Evolutionary conservation across 2,113 vertebrate species (phyloP), one percentile per base, ranked within the genome.

Genomic region (Ophthalmolycus amberensis): DNA sequence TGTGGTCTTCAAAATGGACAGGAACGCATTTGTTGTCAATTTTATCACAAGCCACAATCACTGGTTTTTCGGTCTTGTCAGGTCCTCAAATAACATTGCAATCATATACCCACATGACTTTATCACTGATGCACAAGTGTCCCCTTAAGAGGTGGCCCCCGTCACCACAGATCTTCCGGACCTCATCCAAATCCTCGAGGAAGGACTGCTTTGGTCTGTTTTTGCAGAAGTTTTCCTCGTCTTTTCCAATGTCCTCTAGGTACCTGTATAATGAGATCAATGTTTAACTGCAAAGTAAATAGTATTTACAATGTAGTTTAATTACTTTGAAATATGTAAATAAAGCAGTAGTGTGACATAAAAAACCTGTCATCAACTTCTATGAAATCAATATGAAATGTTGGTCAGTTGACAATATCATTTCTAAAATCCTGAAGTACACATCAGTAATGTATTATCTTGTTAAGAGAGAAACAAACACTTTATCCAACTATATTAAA

Each of bases 381-480:
- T n/a, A n/a, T n/a, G n/a, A n/a, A n/a, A n/a, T n/a, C n/a, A n/a
- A n/a, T n/a, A n/a, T n/a, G n/a, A n/a, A n/a, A n/a, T n/a, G n/a
- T n/a, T n/a, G n/a, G n/a, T n/a, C n/a, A n/a, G n/a, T n/a, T n/a
- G n/a, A n/a, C n/a, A n/a, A n/a, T n/a, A n/a, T n/a, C n/a, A n/a
- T n/a, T n/a, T n/a, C n/a, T n/a, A n/a, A n/a, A n/a, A n/a, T n/a
- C n/a, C n/a, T n/a, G n/a, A n/a, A n/a, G n/a, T n/a, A n/a, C n/a
- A n/a, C n/a, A n/a, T n/a, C n/a, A n/a, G n/a, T n/a, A n/a, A n/a
- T n/a, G n/a, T n/a, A n/a, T n/a, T n/a, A n/a, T n/a, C n/a, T n/a
- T n/a, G n/a, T n/a, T n/a, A n/a, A n/a, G n/a, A n/a, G n/a, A 84
- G 69, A 90, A 89, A 50, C 44, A 73, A 82, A 78, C 27, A 16